Evolutionary conservation across 2,888 invertebrate genomes (phyloP), one percentile per base, ranked within the genome.

Genomic region (Psococerastis gibbosa): DNA sequence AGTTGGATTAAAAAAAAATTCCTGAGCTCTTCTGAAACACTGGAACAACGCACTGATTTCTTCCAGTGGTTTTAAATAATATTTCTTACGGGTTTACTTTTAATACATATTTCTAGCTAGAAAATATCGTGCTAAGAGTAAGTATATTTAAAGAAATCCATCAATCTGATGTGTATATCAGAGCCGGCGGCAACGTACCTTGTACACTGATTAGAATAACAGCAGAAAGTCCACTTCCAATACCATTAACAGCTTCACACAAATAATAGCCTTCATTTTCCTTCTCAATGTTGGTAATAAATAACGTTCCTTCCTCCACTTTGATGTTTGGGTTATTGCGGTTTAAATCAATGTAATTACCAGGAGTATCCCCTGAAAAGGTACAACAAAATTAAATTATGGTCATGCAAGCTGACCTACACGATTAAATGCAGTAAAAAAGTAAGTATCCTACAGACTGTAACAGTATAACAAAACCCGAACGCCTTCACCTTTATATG

Each of bases 181-280:
- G n/a, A n/a, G n/a, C n/a, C n/a, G n/a, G n/a, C n/a, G n/a, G n/a
- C 3, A 50, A n/a, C 54, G 55, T 66, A 88, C 88, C 84, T 70
- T 92, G 91, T 32, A 94, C 92, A 52, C 84, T 88, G 51, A 95
- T 82, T 53, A 84, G 73, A 53, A 92, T 85, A 17, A 94, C 89
- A 52, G 92, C 92, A 43, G 92, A 94, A 23, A 94, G 68, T 56
- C 89, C 92, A 48, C 89, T 84, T 48, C 92, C 92, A 54, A 95
- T 91, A 54, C 91, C 88, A 63, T 95, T 95, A 41, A 87, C 87
- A 46, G 92, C 91, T 65, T 94, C 91, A 60, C 95, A 95, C 34
- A 94, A 68, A 61, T 92, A 94, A 59, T 88, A 88, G 17, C 92
- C 92, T 65, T 91, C 88, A 58, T 92, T 91, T 16, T 78, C 80